Conservation (phyloP, 2,113 vertebrate species). For the Neolamprologus caudopunctatus region DNA sequence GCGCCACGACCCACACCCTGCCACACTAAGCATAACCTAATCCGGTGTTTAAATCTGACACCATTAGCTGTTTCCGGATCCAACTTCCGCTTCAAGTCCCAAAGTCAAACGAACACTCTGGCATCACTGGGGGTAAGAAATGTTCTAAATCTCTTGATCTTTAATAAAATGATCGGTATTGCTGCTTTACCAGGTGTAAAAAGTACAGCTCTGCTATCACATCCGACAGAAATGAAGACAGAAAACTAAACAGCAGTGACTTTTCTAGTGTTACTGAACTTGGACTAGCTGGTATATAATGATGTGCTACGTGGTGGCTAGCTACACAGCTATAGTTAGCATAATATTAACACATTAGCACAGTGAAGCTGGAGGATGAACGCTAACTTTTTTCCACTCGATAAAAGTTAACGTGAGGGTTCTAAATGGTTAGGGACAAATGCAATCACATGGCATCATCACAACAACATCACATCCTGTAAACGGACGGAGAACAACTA, state of each 20-base stretch:
- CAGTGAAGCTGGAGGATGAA: not conserved
- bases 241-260: not conserved
- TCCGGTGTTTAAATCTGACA: not conserved
- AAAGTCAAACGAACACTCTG: not conserved
- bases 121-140: not conserved
- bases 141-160: not conserved
- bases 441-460: not conserved
- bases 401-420: not conserved
- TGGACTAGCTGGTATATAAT: not conserved
- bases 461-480: not conserved
- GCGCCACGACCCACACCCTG: not conserved
- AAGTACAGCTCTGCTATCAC: not conserved
- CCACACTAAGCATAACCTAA: not conserved
- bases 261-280: not conserved
- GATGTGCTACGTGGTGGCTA: not conserved
- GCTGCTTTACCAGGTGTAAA: not conserved
- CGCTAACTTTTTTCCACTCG: not conserved
- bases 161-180: not conserved
- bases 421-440: not conserved
- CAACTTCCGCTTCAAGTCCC: not conserved
- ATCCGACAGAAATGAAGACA: accelerated
- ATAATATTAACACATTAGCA: not conserved
- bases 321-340: not conserved
- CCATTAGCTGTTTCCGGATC: accelerated
- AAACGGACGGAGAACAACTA: not conserved